Evolutionary conservation across 2,113 vertebrate species (phyloP).

Genomic region (Percina caprodes): DNA sequence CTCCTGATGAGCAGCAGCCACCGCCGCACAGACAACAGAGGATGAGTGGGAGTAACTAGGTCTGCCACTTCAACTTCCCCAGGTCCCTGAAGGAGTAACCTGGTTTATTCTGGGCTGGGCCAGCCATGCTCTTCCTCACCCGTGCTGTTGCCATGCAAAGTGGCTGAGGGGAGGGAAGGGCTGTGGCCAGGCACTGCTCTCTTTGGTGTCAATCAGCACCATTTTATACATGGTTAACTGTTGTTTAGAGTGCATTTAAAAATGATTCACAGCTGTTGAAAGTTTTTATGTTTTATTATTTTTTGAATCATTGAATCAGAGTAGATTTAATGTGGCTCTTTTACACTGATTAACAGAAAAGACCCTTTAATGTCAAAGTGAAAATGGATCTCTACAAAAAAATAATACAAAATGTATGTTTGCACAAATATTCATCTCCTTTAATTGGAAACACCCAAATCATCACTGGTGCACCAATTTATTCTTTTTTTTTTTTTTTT

Average conservation of each 20-base stretch:
- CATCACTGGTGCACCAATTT: neutral
- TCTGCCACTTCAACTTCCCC: constrained; percentile 68
- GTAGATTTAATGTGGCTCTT: neutral
- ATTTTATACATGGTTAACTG: neutral
- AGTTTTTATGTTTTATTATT: neutral
- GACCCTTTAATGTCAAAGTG: neutral
- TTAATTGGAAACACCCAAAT: neutral
- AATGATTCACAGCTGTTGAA: neutral
- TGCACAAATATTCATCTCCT: neutral
- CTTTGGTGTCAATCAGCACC: neutral
- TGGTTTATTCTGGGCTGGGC: constrained; percentile 75
- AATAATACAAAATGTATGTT: neutral
- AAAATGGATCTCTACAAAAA: too few relatives aligned
- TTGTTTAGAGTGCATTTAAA: neutral
- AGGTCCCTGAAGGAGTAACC: constrained; percentile 76
- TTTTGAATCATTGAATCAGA: neutral
- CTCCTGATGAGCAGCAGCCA: constrained; percentile 52
- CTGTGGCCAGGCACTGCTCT: neutral
- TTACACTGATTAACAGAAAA: neutral
- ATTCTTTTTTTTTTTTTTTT: too few relatives aligned
- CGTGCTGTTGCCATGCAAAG: constrained; percentile 70
- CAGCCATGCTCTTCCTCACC: constrained; percentile 51
- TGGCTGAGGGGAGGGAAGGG: constrained; percentile 23
- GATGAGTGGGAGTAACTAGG: constrained; percentile 72
- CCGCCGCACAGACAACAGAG: constrained; percentile 52